Evolutionary conservation across 1,140 invertebrate genomes (phyloP), one percentile per base, ranked within the genome.

Genomic region (Tribolium madens): DNA sequence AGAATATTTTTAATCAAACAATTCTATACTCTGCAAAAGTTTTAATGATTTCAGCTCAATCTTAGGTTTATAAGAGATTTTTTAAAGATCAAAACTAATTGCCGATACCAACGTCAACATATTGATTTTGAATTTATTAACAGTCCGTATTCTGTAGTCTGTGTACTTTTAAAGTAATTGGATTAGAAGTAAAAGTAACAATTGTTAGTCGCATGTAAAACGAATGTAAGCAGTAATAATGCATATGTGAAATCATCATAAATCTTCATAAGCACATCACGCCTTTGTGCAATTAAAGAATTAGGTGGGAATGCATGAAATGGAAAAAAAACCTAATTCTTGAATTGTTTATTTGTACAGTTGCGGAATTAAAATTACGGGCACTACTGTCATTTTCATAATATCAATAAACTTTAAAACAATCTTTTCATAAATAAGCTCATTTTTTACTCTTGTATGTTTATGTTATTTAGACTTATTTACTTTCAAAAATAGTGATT

Each of bases 21-120:
- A 42, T 42, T 42, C 9, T 42, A n/a, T 42, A 42, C 36, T 42
- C n/a, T n/a, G 6, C 9, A 42, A 7, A 42, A 57, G 17, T 21
- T 57, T 57, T 57, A 57, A 57, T 57, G 36, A 42, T 18, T 57
- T 26, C 2, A 5, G 14, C 1, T n/a, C 48, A 50, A 14, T 6
- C 48, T 15, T 3, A 50, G 12, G 15, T 14, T 17, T 50, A 13
- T 1, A 50, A 50, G 48, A 50, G 52, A 18, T 10, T 57, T 52
- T 57, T 57, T 18, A 57, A 57, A 21, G 52, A 57, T 18, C 7
- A 26, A 57, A 57, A 57, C 14, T 57, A 57, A 57, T 57, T 57
- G 52, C 52, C 17, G 52, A 57, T 57, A 17, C 17, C 9, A 57
- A 21, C 10, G 17, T 9, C 21, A 57, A 57, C 17, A 57, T 42